Conservation (phyloP, 1,140 invertebrate genomes). For the Medauroidea extradentata region DNA sequence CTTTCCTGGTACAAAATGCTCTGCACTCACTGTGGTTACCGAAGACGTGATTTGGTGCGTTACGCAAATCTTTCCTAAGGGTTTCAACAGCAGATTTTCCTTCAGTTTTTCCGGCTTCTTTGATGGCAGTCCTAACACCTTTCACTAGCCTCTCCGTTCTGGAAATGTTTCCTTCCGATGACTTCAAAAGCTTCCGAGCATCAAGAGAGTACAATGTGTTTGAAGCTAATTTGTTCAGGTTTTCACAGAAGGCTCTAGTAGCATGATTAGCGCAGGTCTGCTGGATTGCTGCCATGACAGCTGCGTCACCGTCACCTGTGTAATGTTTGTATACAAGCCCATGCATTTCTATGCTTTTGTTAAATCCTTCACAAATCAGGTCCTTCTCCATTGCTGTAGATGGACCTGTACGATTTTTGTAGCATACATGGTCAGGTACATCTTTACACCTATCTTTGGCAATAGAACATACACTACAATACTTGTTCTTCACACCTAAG, state of each 20-base stretch:
- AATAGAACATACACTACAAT: conserved; percentile 12
- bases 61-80: not conserved
- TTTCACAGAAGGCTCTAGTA: conserved; percentile 1
- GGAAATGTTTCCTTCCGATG: not conserved
- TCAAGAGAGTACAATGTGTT: not conserved
- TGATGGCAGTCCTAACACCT: not conserved
- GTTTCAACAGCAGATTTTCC: no score
- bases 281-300: conserved; percentile 8
- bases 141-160: not conserved
- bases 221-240: not conserved
- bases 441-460: not conserved
- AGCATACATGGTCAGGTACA: not conserved
- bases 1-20: conserved; percentile 3
- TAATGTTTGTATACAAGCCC: not conserved
- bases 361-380: conserved; percentile 10
- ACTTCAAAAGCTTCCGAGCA: not conserved
- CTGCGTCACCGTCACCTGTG: conserved; percentile 8
- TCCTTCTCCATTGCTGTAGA: conserved; percentile 13
- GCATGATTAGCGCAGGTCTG: conserved; percentile 8
- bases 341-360: conserved; percentile 5
- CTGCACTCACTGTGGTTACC: not conserved
- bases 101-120: not conserved
- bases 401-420: conserved; percentile 10
- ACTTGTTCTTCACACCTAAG: conserved; percentile 11
- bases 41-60: not conserved